Percentiles rank a stretch among this genome's conserved stretches.
Conservation (phyloP, 2,888 invertebrate species). For the Ectobius pallidus region DNA sequence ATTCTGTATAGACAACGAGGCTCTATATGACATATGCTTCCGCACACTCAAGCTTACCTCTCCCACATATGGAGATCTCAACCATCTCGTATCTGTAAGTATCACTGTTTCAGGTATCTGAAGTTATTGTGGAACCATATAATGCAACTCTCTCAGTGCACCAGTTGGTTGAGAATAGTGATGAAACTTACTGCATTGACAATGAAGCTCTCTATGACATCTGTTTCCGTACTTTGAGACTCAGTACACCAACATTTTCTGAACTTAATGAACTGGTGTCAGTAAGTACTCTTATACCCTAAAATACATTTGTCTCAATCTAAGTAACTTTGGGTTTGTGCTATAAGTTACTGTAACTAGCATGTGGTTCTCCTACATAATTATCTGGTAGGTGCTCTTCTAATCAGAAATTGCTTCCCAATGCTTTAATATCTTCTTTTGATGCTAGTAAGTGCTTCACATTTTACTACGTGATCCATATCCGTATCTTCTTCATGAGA, state of each 20-base stretch:
- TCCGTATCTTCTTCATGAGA: too few relatives aligned
- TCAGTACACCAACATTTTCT: background rate
- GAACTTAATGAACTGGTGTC: slow-evolving; percentile 2
- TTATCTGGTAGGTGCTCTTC: too few relatives aligned
- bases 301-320: too few relatives aligned
- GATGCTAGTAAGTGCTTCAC: too few relatives aligned
- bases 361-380: too few relatives aligned
- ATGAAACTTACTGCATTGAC: slow-evolving; percentile 4
- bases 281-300: slow-evolving; percentile 55
- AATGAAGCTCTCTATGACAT: background rate
- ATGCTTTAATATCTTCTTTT: too few relatives aligned
- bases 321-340: too few relatives aligned
- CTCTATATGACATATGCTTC: slow-evolving; percentile 61
- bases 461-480: too few relatives aligned
- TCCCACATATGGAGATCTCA: slow-evolving; percentile 65
- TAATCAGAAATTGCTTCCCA: too few relatives aligned
- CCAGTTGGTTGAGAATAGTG: slow-evolving; percentile 6
- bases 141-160: slow-evolving; percentile 6
- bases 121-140: background rate
- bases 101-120: slow-evolving; percentile 52
- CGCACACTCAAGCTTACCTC: slow-evolving; percentile 58
- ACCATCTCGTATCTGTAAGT: slow-evolving; percentile 58
- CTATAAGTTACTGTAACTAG: too few relatives aligned
- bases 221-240: background rate
- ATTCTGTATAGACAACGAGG: slow-evolving; percentile 61